Evolutionary conservation across 2,797 vertebrate genomes (phyloP), one percentile per base, ranked within the genome.

Genomic region (Urosaurus nigricauda): DNA sequence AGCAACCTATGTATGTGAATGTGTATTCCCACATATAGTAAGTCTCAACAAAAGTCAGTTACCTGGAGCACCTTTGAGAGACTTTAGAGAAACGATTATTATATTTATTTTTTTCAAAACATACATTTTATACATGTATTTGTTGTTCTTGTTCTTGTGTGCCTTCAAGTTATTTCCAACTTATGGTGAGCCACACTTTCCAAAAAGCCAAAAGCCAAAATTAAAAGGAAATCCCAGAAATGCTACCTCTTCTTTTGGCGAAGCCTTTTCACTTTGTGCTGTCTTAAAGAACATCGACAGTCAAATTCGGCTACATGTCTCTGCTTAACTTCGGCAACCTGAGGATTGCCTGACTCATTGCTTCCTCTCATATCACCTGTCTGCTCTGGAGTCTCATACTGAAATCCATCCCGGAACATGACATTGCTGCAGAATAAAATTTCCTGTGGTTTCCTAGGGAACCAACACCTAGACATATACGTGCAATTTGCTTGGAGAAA

Each of bases 371-470:
- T 51, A 63, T 1, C 2, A 7, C 68, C 58, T 88, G 65, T 0
- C 1, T 78, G 85, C 84, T 78, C 56, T 75, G 87, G 84, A 75
- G n/a, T 1, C 85, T 90, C 47, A 53, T 1, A 56, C 26, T 51
- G 53, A 92, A 81, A 35, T 3, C 79, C 65, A 51, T 58, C 60
- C 75, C 80, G 77, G 83, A 81, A 8, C 16, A 60, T 32, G 43
- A 73, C 60, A 83, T 19, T 14, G 84, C 83, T 87, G 56, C 5
- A 0, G 26, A 90, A 87, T n/a, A 88, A 84, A 86, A 83, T 85
- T 40, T 37, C 32, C 83, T 14, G 14, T 13, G 70, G 5, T 88
- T 94, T 94, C 80, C 47, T 75, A 83, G 56, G 37, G 73, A 87
- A 92, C 86, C 81, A 86, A 43, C 65, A 75, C 77, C 16, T 73